Percentiles rank a stretch among this genome's conserved stretches.
These are phyloP conservation scores for Synergus laeviventris DNA, from an alignment of 2,888 invertebrate genomes.

Conservation along the genomic window DNA sequence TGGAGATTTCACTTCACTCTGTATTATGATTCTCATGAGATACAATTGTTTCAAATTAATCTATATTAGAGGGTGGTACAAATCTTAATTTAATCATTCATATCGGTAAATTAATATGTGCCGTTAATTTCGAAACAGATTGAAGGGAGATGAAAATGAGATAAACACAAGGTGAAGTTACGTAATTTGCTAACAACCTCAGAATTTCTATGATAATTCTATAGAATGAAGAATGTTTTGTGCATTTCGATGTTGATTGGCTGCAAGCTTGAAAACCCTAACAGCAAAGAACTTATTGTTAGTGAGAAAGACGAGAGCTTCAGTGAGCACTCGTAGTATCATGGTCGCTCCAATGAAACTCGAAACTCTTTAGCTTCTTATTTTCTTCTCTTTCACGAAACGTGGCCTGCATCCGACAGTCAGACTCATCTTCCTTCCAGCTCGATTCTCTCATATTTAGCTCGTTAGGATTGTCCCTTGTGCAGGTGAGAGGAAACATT, in stretches of 20 bases:
- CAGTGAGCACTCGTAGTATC: conserved; percentile 21
- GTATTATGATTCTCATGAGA: no score
- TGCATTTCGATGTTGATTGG: neutral
- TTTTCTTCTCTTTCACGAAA: conserved; percentile 63
- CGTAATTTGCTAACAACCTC: no score
- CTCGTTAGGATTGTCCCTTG: conserved; percentile 58
- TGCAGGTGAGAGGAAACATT: conserved; percentile 4
- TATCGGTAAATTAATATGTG: no score
- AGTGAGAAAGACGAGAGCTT: conserved; percentile 32
- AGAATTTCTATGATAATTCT: neutral
- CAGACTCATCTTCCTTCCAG: conserved; percentile 41
- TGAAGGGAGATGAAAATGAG: no score
- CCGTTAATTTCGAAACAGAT: no score
- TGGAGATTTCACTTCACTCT: no score
- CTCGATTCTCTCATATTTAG: conserved; percentile 65
- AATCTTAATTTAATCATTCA: no score
- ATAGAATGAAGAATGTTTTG: neutral
- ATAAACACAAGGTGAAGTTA: no score
- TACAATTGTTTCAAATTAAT: no score
- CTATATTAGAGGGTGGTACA: no score
- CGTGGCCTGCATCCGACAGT: conserved; percentile 66
- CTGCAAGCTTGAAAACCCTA: neutral
- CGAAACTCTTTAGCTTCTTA: conserved; percentile 63
- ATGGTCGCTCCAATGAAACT: conserved; percentile 59
- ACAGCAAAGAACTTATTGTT: neutral